Percentiles rank a stretch among this genome's conserved stretches.
Evolutionary conservation across 92 coral and sea anemone genomes (phyloP).

Genomic region (Epizoanthus ramosus): DNA sequence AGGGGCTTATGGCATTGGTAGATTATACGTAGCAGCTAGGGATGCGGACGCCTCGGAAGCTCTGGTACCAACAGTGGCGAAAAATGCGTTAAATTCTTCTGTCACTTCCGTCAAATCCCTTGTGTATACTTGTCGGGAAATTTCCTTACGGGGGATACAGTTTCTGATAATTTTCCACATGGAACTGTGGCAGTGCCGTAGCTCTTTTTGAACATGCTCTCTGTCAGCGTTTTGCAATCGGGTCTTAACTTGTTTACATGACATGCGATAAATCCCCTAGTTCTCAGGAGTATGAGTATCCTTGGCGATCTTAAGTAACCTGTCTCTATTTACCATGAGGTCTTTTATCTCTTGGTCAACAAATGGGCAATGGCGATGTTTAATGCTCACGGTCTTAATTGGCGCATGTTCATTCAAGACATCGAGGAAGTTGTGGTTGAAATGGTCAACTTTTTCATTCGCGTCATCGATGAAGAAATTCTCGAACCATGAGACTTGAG

Average conservation of each 20-base stretch:
- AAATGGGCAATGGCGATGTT: neutral
- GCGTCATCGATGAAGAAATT: neutral
- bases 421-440: neutral
- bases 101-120: constrained; percentile 31
- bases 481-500: neutral
- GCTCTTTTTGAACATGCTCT: no score
- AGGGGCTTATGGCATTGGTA: no score
- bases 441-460: neutral
- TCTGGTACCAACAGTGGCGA: constrained; percentile 31
- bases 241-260: no score
- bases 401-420: neutral
- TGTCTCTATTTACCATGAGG: constrained; percentile 16
- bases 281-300: no score
- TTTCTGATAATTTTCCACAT: constrained; percentile 39
- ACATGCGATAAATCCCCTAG: no score
- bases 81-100: constrained; percentile 37
- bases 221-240: no score
- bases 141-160: constrained; percentile 5
- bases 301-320: constrained; percentile 18
- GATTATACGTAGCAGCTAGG: no score
- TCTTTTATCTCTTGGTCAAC: constrained; percentile 15
- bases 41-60: neutral
- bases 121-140: constrained; percentile 26
- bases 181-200: neutral
- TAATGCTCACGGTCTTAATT: neutral